phyloP scores from a whole-genome alignment of 1,140 invertebrate genomes.

The Bombus fervidus region DNA sequence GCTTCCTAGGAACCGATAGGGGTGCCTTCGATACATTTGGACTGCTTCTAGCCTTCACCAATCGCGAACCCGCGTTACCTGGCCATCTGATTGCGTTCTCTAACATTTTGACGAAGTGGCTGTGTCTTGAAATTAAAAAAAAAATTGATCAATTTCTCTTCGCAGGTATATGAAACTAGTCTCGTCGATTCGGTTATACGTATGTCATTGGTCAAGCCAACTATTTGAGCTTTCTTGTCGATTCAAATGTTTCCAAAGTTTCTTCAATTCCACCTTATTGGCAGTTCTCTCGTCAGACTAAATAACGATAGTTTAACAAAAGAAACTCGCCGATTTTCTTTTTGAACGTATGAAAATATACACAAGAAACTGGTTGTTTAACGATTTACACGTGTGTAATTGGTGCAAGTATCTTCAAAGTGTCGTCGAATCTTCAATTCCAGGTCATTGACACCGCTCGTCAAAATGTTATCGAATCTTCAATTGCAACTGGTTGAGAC shows the following conservation, averaged over 20 bases:
- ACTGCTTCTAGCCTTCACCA: constrained; percentile 76
- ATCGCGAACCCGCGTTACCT: constrained; percentile 39
- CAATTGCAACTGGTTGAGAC: not conserved
- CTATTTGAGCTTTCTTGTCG: not conserved
- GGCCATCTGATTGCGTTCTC: constrained; percentile 49
- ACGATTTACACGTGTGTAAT: not conserved
- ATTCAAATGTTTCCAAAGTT: not conserved
- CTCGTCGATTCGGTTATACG: not conserved
- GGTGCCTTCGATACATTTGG: constrained; percentile 74
- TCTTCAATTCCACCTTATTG: not conserved
- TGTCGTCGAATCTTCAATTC: not conserved
- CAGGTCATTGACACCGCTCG: not conserved
- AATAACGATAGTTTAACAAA: too few relatives aligned
- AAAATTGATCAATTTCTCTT: too few relatives aligned
- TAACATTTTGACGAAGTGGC: constrained; percentile 35
- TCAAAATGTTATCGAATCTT: not conserved
- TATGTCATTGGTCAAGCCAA: not conserved
- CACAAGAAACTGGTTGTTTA: not conserved
- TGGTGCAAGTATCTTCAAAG: not conserved
- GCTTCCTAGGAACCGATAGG: constrained; percentile 30
- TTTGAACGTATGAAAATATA: not conserved
- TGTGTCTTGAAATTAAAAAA: not conserved
- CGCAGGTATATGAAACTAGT: not conserved
- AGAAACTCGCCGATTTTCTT: too few relatives aligned
- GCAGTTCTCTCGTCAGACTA: too few relatives aligned